phyloP scores from a whole-genome alignment of 2,113 vertebrate species.

The Empidonax alnorum region DNA sequence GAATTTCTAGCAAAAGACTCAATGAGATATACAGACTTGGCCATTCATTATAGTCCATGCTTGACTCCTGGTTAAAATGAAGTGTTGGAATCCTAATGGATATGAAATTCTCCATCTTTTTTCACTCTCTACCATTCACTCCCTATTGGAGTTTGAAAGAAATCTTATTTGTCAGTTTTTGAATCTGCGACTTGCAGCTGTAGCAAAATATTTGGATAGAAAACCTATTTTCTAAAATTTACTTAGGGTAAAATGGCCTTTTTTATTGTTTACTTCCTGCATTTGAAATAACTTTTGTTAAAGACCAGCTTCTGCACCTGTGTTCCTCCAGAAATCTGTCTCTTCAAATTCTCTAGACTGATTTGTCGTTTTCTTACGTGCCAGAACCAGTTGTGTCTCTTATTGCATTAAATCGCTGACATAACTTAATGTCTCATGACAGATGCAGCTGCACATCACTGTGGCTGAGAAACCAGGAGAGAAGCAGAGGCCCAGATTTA shows the following conservation, averaged over 20 bases:
- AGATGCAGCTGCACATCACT: slow-evolving; percentile 64
- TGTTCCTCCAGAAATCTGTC: slow-evolving; percentile 66
- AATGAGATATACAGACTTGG: not conserved
- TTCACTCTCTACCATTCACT: not conserved
- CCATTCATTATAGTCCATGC: not conserved
- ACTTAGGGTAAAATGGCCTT: slow-evolving; percentile 52
- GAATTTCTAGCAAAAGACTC: not conserved
- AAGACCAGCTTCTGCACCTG: slow-evolving; percentile 47
- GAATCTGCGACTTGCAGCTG: not conserved
- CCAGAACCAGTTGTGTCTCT: slow-evolving; percentile 56
- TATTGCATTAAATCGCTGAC: slow-evolving; percentile 14
- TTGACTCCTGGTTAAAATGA: not conserved
- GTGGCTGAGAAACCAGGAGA: slow-evolving; percentile 12
- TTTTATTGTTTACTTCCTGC: slow-evolving; percentile 63
- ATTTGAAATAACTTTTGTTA: slow-evolving; percentile 63
- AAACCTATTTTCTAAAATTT: slow-evolving; percentile 54
- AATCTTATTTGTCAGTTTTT: slow-evolving; percentile 41
- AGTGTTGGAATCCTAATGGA: not conserved
- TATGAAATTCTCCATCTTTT: not conserved
- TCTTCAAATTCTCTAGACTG: slow-evolving; percentile 65
- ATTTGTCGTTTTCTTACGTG: slow-evolving; percentile 70
- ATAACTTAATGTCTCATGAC: slow-evolving; percentile 55
- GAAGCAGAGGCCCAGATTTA: slow-evolving; percentile 11
- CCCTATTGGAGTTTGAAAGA: slow-evolving; percentile 33
- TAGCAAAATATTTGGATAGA: slow-evolving; percentile 45